Conservation (phyloP, 2,888 invertebrate species). For the Allygus modestus region DNA sequence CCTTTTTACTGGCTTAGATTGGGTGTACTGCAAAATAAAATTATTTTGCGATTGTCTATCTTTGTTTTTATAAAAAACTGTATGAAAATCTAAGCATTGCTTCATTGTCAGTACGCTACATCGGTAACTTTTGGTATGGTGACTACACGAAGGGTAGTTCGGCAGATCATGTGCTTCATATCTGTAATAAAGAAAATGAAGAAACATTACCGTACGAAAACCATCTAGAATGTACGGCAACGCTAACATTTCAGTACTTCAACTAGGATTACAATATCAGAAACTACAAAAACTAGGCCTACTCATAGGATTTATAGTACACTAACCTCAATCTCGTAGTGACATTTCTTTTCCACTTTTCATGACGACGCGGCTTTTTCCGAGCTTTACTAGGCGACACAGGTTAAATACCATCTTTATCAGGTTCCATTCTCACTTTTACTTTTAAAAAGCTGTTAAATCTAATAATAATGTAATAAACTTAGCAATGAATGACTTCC, state of each 20-base stretch:
- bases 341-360: constrained; percentile 39
- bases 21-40: constrained; percentile 55
- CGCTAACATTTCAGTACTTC: constrained; percentile 41
- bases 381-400: constrained; percentile 56
- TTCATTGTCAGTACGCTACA: constrained; percentile 43
- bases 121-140: constrained; percentile 54
- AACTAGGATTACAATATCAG: background rate
- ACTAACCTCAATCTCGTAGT: constrained; percentile 28
- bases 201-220: constrained; percentile 35
- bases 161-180: constrained; percentile 50
- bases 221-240: constrained; percentile 40
- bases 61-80: constrained; percentile 55
- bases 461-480: constrained; percentile 42
- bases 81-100: constrained; percentile 56
- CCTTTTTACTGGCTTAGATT: constrained; percentile 55
- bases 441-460: constrained; percentile 35
- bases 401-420: constrained; percentile 37
- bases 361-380: constrained; percentile 9
- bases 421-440: constrained; percentile 58
- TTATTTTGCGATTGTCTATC: constrained; percentile 55
- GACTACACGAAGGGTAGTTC: constrained; percentile 46
- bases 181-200: constrained; percentile 22
- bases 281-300: background rate
- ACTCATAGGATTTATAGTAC: background rate
- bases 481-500: background rate